Evolutionary conservation across 30 jellyfish, hydroid and myxozoan genomes (phyloP).

Genomic region (Mastigias papua): DNA sequence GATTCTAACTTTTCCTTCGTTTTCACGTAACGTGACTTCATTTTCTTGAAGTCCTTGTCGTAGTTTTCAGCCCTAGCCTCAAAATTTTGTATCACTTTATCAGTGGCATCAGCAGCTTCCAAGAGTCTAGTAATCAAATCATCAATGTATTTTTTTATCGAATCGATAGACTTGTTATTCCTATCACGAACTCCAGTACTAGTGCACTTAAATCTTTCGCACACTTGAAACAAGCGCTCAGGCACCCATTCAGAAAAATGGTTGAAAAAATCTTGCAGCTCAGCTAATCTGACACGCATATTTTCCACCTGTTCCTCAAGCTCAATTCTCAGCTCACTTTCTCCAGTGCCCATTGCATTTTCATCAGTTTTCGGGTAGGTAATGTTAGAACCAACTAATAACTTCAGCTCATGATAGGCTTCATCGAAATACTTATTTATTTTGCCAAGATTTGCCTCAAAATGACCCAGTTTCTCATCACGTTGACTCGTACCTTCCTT

Average conservation of each 20-base stretch:
- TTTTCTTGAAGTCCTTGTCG: not conserved
- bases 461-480: not conserved
- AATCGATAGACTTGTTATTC: not conserved
- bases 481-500: not conserved
- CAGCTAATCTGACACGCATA: not conserved
- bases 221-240: conserved; percentile 25
- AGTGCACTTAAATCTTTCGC: not conserved
- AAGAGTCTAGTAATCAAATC: not conserved
- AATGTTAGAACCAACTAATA: not conserved
- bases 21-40: conserved; percentile 1
- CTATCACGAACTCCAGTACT: not conserved
- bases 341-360: not conserved
- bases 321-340: not conserved
- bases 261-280: not conserved
- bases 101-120: not conserved
- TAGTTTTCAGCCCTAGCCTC: conserved; percentile 7
- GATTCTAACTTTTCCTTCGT: not conserved
- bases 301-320: not conserved
- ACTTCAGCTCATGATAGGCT: not conserved
- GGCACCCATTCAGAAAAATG: conserved; percentile 6
- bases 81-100: not conserved
- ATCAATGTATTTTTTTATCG: not conserved
- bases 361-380: not conserved
- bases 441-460: not conserved
- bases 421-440: not conserved